phyloP scores from a whole-genome alignment of 2,797 vertebrate species.

The Hipposideros larvatus region DNA sequence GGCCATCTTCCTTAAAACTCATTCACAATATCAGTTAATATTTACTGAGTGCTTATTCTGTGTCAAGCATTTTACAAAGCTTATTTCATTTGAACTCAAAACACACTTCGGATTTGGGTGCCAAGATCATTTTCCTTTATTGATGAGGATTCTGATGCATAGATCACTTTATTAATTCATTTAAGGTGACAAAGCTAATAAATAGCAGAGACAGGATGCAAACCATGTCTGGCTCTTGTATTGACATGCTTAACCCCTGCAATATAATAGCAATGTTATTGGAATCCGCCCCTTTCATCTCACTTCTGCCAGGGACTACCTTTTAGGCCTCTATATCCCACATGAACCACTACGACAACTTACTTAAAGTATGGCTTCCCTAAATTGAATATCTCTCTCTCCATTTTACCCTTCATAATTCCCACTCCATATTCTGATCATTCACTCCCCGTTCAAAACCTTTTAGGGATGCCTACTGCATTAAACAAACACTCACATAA shows the following conservation, averaged over 20 bases:
- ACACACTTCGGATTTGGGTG: not conserved
- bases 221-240: not conserved
- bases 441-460: not conserved
- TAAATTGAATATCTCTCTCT: conserved; percentile 27
- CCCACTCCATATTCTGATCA: not conserved
- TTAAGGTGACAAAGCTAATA: conserved; percentile 33
- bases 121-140: not conserved
- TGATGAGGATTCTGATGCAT: not conserved
- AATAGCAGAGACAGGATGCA: not conserved
- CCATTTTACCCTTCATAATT: not conserved
- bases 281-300: not conserved
- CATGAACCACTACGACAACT: not conserved
- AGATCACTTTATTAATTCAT: conserved; percentile 15
- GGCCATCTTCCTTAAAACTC: not conserved
- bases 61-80: not conserved
- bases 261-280: not conserved
- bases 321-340: not conserved
- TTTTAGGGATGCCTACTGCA: not conserved
- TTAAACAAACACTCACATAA: not conserved
- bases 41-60: not conserved
- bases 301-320: not conserved
- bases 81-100: conserved; percentile 44
- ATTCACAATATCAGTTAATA: not conserved
- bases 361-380: not conserved
- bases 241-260: not conserved